A percentile compares a stretch with the other conserved stretches of the same genome.
Evolutionary conservation across 2,113 vertebrate genomes (phyloP).

Genomic region (Tinamus guttatus): DNA sequence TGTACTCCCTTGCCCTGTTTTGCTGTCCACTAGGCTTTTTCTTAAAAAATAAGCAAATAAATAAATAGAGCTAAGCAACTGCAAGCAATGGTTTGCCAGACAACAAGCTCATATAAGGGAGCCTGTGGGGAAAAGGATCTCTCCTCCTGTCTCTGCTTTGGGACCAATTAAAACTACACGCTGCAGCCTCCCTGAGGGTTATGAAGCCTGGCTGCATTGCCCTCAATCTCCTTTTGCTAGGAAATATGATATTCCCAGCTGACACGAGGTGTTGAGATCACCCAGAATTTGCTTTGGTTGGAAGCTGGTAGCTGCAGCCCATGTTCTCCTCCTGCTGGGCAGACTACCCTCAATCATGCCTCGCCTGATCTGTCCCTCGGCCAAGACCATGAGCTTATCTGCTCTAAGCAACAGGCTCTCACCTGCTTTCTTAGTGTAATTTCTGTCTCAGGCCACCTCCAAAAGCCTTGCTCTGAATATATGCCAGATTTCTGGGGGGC

Average conservation of each 20-base stretch:
- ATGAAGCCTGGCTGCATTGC: background rate
- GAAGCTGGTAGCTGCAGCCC: background rate
- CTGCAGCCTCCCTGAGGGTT: background rate
- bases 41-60: too few species aligned
- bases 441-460: background rate
- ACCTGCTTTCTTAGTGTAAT: background rate
- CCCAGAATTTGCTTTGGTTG: background rate
- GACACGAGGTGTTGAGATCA: background rate
- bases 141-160: background rate
- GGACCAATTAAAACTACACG: background rate
- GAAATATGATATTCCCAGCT: background rate
- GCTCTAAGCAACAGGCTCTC: background rate
- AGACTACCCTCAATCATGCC: background rate
- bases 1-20: background rate
- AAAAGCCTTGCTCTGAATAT: background rate
- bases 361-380: background rate
- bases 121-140: background rate
- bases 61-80: background rate
- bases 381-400: background rate
- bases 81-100: background rate
- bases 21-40: background rate
- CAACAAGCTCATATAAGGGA: background rate
- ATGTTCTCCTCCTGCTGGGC: background rate
- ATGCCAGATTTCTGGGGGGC: background rate
- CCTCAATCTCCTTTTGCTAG: background rate